Conservation (phyloP, 1,140 invertebrate genomes). For the Metopolophium dirhodum region DNA sequence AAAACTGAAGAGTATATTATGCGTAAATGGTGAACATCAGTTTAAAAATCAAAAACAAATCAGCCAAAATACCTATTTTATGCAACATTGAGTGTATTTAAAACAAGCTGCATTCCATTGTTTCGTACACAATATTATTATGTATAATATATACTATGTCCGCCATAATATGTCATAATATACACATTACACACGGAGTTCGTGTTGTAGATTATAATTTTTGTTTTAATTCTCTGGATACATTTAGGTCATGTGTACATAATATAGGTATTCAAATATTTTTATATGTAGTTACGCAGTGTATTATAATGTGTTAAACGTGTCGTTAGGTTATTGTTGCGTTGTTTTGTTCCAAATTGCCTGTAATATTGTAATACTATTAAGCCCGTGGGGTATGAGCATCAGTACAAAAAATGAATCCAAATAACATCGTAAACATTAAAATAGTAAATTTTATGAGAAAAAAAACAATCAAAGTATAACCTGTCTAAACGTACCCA, state of each 20-base stretch:
- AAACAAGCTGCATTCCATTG: background rate
- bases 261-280: background rate
- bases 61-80: background rate
- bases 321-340: background rate
- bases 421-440: no score
- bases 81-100: background rate
- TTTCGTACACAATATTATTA: background rate
- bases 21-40: background rate
- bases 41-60: background rate
- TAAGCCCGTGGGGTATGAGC: no score
- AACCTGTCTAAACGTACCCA: no score
- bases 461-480: no score
- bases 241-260: conserved; percentile 3
- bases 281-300: background rate
- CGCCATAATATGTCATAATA: background rate
- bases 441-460: no score
- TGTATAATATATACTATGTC: background rate
- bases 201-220: background rate
- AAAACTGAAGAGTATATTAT: background rate
- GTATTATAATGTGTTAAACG: conserved; percentile 1
- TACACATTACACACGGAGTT: background rate
- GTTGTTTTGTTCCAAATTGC: no score
- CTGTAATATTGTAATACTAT: no score
- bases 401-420: no score
- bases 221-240: background rate